Evolutionary conservation across 1,140 invertebrate genomes (phyloP).

Genomic region (Ceratosolen solmsi): DNA sequence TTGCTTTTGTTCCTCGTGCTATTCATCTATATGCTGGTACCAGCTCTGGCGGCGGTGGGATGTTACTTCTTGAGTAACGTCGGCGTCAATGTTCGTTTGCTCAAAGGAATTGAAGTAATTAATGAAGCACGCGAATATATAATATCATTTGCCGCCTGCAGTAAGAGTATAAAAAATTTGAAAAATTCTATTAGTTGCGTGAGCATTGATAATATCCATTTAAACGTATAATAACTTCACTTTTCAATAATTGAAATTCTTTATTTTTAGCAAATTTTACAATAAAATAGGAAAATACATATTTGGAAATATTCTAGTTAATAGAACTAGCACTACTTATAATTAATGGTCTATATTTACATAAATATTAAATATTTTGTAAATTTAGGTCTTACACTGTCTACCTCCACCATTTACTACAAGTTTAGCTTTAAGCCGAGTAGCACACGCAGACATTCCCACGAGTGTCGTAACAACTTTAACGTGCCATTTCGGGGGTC

Average conservation of each 20-base stretch:
- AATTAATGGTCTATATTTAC: neutral
- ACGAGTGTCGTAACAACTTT: slow-evolving; percentile 68
- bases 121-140: neutral
- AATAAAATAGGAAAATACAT: slow-evolving; percentile 28
- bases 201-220: no score
- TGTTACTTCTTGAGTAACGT: slow-evolving; percentile 60
- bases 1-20: slow-evolving; percentile 64
- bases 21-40: slow-evolving; percentile 68
- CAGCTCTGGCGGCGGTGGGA: slow-evolving; percentile 63
- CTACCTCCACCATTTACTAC: slow-evolving; percentile 71
- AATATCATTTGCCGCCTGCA: no score
- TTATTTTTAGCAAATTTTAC: slow-evolving; percentile 23
- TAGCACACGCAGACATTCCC: slow-evolving; percentile 67
- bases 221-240: neutral
- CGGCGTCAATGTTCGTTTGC: slow-evolving; percentile 66
- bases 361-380: slow-evolving; percentile 46
- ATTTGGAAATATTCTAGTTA: slow-evolving; percentile 24
- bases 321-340: slow-evolving; percentile 12
- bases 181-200: no score
- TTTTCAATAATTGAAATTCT: slow-evolving; percentile 18
- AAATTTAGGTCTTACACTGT: slow-evolving; percentile 68
- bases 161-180: no score
- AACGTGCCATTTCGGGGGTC: slow-evolving; percentile 66
- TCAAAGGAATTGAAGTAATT: slow-evolving; percentile 71
- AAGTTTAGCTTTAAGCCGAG: slow-evolving; percentile 64